phyloP scores from a whole-genome alignment of 2,113 vertebrate species.

The Tyrannus savana region DNA sequence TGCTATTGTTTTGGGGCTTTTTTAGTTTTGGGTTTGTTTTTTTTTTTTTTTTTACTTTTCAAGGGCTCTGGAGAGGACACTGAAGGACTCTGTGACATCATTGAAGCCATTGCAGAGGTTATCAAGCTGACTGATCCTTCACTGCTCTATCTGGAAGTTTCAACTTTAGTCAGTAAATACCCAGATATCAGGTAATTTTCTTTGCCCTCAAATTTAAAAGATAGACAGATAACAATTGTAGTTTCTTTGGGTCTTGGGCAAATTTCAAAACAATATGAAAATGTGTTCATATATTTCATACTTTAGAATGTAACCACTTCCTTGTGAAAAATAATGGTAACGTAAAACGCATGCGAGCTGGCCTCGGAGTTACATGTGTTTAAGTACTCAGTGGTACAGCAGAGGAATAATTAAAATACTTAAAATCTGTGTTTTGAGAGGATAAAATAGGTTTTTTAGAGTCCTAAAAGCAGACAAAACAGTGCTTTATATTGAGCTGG shows the following conservation, averaged over 20 bases:
- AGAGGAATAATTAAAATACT: neutral
- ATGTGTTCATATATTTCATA: neutral
- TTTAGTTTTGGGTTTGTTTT: neutral
- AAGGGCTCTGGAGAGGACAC: constrained; percentile 84
- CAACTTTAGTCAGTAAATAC: constrained; percentile 94
- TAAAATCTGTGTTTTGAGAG: neutral
- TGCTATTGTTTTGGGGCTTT: neutral
- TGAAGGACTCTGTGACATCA: constrained; percentile 88
- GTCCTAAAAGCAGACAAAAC: neutral
- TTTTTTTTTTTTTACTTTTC: neutral
- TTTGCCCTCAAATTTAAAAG: neutral
- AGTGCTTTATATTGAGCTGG: neutral
- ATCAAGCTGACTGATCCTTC: constrained; percentile 98
- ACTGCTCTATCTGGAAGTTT: constrained; percentile 93
- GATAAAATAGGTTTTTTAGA: neutral
- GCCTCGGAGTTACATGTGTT: neutral
- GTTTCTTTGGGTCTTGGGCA: neutral
- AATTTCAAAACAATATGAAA: neutral
- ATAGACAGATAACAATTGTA: neutral
- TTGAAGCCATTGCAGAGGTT: constrained; percentile 92
- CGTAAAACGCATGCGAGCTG: neutral
- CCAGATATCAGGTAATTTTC: constrained; percentile 91
- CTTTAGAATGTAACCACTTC: neutral
- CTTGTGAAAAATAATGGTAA: neutral
- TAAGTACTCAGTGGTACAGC: neutral